Conservation (phyloP, 2,113 vertebrate species). For the Shinisaurus crocodilurus region DNA sequence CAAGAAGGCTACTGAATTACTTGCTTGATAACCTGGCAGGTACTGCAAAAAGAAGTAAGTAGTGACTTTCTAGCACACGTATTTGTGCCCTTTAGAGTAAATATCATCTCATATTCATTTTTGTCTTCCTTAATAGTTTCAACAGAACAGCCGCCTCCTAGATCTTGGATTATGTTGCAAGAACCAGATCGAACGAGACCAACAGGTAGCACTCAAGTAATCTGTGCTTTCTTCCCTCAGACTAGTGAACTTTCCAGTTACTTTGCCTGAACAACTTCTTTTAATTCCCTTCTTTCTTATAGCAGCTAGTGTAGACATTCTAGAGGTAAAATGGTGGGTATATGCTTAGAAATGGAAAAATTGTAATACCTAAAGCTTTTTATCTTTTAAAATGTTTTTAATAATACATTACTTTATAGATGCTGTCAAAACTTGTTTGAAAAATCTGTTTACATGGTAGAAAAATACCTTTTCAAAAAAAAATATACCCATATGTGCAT, state of each 20-base stretch:
- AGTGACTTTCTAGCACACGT: slow-evolving; percentile 56
- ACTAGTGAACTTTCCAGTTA: slow-evolving; percentile 8
- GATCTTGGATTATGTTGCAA: slow-evolving; percentile 96
- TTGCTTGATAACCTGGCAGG: slow-evolving; percentile 99
- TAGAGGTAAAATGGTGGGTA: neutral
- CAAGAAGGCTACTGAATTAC: slow-evolving; percentile 96
- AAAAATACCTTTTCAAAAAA: neutral
- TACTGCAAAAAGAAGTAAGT: slow-evolving; percentile 97
- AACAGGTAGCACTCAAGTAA: slow-evolving; percentile 77
- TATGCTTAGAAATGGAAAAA: slow-evolving; percentile 14
- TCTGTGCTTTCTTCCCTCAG: neutral
- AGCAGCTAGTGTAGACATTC: slow-evolving; percentile 20
- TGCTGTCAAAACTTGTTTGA: neutral
- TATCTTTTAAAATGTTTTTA: neutral
- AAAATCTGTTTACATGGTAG: neutral
- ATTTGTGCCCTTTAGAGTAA: slow-evolving; percentile 58
- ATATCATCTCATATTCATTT: slow-evolving; percentile 66
- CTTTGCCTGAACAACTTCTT: neutral
- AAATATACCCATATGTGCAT: neutral
- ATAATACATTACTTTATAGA: neutral
- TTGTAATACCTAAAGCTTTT: neutral
- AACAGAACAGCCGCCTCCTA: slow-evolving; percentile 93
- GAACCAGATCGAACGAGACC: slow-evolving; percentile 92
- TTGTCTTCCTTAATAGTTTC: slow-evolving; percentile 80
- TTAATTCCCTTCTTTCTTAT: neutral